These are phyloP conservation scores for Brachylomia viminalis DNA, from an alignment of 2,888 invertebrate species.

Conservation along the genomic window DNA sequence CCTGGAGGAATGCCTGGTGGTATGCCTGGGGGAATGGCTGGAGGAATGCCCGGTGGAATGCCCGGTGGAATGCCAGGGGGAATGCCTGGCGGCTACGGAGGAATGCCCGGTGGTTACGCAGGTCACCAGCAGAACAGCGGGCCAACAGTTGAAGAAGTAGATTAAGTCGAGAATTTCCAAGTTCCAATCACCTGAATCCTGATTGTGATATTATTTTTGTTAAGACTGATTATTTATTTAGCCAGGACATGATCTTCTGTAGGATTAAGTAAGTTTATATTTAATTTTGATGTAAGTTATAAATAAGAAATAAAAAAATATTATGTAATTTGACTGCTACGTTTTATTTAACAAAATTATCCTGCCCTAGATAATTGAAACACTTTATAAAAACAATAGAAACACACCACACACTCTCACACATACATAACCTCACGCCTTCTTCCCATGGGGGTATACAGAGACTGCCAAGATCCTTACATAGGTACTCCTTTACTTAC, in stretches of 20 bases:
- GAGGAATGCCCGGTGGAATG: neutral
- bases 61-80: neutral
- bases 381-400: neutral
- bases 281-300: neutral
- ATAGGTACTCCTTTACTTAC: too few species aligned
- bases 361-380: neutral
- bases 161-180: constrained; percentile 65
- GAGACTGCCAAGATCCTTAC: too few species aligned
- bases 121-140: constrained; percentile 67
- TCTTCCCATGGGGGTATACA: too few species aligned
- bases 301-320: neutral
- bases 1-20: constrained; percentile 58
- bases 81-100: constrained; percentile 38
- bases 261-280: constrained; percentile 13
- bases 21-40: constrained; percentile 41
- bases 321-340: neutral
- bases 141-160: constrained; percentile 83
- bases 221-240: constrained; percentile 53
- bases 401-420: neutral
- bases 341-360: constrained; percentile 19
- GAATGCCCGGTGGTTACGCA: constrained; percentile 31
- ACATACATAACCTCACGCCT: too few species aligned
- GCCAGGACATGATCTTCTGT: constrained; percentile 33
- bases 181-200: neutral
- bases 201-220: constrained; percentile 38